Evolutionary conservation across 2,888 invertebrate genomes (phyloP), one percentile per base, ranked within the genome.

Genomic region (Pollenia labialis): DNA sequence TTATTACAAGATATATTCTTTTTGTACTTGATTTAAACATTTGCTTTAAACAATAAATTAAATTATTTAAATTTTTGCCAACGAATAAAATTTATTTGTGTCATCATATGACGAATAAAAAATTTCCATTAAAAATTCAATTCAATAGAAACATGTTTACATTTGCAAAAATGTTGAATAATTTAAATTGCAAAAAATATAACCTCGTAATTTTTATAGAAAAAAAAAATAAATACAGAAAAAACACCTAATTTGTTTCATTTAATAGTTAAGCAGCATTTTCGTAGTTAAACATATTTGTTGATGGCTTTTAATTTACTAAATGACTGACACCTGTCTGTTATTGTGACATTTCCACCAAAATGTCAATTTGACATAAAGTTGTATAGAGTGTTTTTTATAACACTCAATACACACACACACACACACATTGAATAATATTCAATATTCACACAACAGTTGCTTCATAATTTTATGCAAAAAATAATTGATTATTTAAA

Each of bases 361-460:
- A 90, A 90, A 90, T 90, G 91, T 91, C 90, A 89, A 89, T 86
- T 88, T 88, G 89, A 90, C 90, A 90, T 89, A 89, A 90, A 90
- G 90, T 81, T 56, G 32, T 62, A 68, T 50, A 58, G 32, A 72
- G 77, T 77, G 71, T 77, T 44, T 82, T 56, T 75, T 58, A 42
- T 32, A 68, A 32, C 68, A 68, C 52, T 68, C 32, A 9, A 14
- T 32, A 14, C 14, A 40, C n/a, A 32, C 32, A 68, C 18, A 10
- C 12, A 48, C 32, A 48, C 23, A 64, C 23, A 8, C 18, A 9
- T 52, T 32, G 32, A 32, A 52, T 56, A 56, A 0, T 11, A 52
- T 16, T 52, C 6, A 32, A 52, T 9, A 52, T 8, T 2, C 4
- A 14, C 12, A 58, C 14, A 68, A 56, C n/a, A n/a, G n/a, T 40